Conservation (phyloP, 2,888 invertebrate species). For the Apotomis turbidana region DNA sequence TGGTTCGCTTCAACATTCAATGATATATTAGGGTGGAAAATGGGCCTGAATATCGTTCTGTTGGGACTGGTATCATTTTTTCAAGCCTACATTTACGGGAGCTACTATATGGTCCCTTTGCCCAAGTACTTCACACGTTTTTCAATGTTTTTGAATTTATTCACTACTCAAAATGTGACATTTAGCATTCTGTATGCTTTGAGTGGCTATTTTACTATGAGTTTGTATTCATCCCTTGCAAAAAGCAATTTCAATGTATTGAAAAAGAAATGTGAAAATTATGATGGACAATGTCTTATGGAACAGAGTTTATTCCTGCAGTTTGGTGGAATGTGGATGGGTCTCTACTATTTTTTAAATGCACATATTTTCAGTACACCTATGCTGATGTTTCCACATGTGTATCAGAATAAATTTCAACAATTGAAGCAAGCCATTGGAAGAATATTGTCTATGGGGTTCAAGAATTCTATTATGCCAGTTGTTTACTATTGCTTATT, state of each 20-base stretch:
- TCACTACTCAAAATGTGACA: conserved; percentile 84
- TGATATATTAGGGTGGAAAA: conserved; percentile 85
- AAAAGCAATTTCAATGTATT: conserved; percentile 83
- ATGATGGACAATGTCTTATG: conserved; percentile 84
- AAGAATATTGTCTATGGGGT: conserved; percentile 83
- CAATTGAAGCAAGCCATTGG: conserved; percentile 85
- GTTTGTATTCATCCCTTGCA: conserved; percentile 87
- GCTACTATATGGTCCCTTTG: conserved; percentile 85
- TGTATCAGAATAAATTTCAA: conserved; percentile 87
- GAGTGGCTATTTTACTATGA: conserved; percentile 87
- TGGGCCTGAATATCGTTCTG: conserved; percentile 86
- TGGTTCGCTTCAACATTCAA: conserved; percentile 86
- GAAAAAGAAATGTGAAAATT: conserved; percentile 72
- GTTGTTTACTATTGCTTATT: conserved; percentile 84
- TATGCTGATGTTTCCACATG: conserved; percentile 86
- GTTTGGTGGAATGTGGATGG: conserved; percentile 87
- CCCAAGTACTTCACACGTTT: conserved; percentile 87
- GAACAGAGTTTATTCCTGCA: conserved; percentile 88
- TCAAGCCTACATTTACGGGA: conserved; percentile 89
- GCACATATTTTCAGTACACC: conserved; percentile 81
- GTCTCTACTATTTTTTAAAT: conserved; percentile 83
- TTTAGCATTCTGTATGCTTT: conserved; percentile 84
- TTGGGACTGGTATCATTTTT: conserved; percentile 86
- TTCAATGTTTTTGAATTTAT: conserved; percentile 85
- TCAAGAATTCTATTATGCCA: conserved; percentile 85